A percentile compares a stretch with the other conserved stretches of the same genome.
These are phyloP conservation scores for Drosophila obscura DNA, from an alignment of 1,140 invertebrate species.

Conservation along the genomic window DNA sequence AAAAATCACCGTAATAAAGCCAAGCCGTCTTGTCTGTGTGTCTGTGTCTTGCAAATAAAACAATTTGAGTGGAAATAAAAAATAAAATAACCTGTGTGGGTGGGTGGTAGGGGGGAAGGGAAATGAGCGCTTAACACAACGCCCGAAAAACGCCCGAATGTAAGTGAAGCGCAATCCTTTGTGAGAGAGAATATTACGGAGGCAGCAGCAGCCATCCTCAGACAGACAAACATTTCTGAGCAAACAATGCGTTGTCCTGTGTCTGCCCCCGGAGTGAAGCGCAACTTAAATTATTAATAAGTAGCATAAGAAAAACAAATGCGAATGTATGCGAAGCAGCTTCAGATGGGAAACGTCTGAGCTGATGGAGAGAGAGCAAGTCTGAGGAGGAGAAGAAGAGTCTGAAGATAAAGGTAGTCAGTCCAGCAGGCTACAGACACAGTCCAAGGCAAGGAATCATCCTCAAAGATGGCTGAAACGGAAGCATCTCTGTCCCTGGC, in stretches of 20 bases:
- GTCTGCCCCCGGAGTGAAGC: conserved; percentile 56
- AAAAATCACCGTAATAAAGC: conserved; percentile 81
- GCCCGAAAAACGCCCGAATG: conserved; percentile 46
- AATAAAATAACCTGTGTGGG: conserved; percentile 61
- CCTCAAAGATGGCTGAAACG: background rate
- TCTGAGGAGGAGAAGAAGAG: conserved; percentile 24
- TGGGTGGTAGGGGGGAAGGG: conserved; percentile 23
- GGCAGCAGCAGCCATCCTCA: conserved; percentile 26
- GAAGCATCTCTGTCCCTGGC: conserved; percentile 19
- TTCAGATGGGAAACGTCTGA: conserved; percentile 1
- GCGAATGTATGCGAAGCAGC: conserved; percentile 54
- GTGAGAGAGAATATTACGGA: conserved; percentile 31
- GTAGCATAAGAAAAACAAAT: conserved; percentile 78
- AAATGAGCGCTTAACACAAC: conserved; percentile 64
- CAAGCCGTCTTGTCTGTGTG: conserved; percentile 42
- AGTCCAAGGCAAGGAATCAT: background rate
- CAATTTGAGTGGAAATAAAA: conserved; percentile 82
- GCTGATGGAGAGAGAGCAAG: conserved; percentile 51
- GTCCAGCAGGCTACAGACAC: too few relatives aligned
- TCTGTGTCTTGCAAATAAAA: conserved; percentile 69
- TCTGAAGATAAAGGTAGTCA: too few relatives aligned
- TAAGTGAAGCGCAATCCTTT: conserved; percentile 75
- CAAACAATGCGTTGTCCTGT: conserved; percentile 67
- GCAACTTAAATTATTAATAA: conserved; percentile 81
- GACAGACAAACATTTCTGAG: conserved; percentile 35